phyloP scores from a whole-genome alignment of 2,797 vertebrate genomes.

The Gymnoscopelus braueri region DNA sequence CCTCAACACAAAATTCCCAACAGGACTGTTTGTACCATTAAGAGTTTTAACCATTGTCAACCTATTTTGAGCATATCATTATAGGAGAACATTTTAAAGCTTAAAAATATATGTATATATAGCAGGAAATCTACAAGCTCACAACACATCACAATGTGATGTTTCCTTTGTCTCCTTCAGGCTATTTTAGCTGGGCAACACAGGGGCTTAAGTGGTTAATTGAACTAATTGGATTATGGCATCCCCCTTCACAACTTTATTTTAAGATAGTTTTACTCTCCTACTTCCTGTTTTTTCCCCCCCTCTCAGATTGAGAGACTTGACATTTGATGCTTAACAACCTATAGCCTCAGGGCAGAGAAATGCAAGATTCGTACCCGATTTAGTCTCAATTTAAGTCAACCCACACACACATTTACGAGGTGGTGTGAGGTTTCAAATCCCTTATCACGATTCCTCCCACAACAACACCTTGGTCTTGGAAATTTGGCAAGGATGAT shows the following conservation, averaged over 20 bases:
- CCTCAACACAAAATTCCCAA: slow-evolving; percentile 40
- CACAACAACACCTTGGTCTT: slow-evolving; percentile 42
- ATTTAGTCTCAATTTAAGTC: slow-evolving; percentile 55
- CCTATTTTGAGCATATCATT: too few species aligned
- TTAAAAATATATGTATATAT: too few species aligned
- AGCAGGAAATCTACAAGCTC: too few species aligned
- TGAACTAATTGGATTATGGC: slow-evolving; percentile 65
- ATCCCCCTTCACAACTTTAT: slow-evolving; percentile 52
- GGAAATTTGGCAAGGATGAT: slow-evolving; percentile 29
- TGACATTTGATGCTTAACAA: slow-evolving; percentile 45
- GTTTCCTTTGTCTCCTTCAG: too few species aligned
- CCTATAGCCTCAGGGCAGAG: slow-evolving; percentile 42
- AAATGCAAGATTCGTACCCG: slow-evolving; percentile 49
- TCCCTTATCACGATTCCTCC: slow-evolving; percentile 49
- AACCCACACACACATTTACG: slow-evolving; percentile 50
- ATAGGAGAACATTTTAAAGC: too few species aligned
- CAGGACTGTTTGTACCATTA: slow-evolving; percentile 32
- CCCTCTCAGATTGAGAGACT: slow-evolving; percentile 13
- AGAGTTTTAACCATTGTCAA: too few species aligned
- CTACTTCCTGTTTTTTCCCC: slow-evolving; percentile 32
- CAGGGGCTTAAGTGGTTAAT: slow-evolving; percentile 62
- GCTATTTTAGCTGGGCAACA: too few species aligned
- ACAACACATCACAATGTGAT: too few species aligned
- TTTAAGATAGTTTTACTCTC: slow-evolving; percentile 54
- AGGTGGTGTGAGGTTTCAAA: slow-evolving; percentile 40